A percentile compares a stretch with the other conserved stretches of the same genome.
Evolutionary conservation across 2,888 invertebrate species (phyloP).

Genomic region (Chloroclystis v-ata): DNA sequence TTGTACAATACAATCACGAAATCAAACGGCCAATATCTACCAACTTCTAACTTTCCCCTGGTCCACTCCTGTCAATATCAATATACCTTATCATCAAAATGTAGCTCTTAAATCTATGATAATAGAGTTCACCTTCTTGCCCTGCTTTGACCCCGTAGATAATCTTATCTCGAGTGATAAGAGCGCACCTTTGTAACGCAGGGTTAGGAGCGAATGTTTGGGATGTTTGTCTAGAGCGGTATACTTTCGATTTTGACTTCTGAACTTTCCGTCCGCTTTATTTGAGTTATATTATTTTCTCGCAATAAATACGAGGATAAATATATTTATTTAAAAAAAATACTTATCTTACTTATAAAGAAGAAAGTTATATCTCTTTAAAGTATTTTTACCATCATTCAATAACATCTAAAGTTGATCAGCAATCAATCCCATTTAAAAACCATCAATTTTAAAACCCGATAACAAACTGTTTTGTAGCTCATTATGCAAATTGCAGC

Average conservation of each 20-base stretch:
- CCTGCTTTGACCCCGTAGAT: slow-evolving; percentile 42
- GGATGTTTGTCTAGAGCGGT: slow-evolving; percentile 18
- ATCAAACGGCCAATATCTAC: not conserved
- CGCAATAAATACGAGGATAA: too few species aligned
- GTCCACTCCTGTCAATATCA: slow-evolving; percentile 8
- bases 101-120: slow-evolving; percentile 20
- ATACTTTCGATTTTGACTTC: slow-evolving; percentile 11
- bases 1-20: too few species aligned
- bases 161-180: slow-evolving; percentile 52
- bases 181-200: slow-evolving; percentile 34
- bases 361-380: too few species aligned
- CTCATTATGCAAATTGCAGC: slow-evolving; percentile 51
- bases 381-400: too few species aligned
- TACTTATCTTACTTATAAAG: too few species aligned
- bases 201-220: slow-evolving; percentile 29
- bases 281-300: too few species aligned
- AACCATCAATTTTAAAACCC: slow-evolving; percentile 24
- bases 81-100: slow-evolving; percentile 22
- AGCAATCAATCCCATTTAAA: slow-evolving; percentile 15
- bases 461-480: slow-evolving; percentile 41
- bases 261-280: too few species aligned
- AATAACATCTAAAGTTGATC: too few species aligned
- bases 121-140: slow-evolving; percentile 23
- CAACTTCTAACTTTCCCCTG: slow-evolving; percentile 2
- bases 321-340: not conserved